Conservation (phyloP, 1,140 invertebrate species). For the Muscidifurax raptorellus region DNA sequence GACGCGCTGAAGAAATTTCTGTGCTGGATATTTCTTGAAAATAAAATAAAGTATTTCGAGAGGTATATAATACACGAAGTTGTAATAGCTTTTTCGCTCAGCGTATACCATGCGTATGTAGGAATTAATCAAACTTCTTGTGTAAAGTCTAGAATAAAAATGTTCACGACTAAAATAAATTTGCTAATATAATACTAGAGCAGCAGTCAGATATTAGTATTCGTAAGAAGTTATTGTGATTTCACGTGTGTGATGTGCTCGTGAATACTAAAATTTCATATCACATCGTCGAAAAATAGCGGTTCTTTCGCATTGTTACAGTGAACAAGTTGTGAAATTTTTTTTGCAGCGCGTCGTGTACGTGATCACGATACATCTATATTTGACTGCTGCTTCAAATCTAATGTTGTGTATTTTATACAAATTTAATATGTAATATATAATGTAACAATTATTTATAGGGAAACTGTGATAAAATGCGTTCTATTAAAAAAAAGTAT, state of each 20-base stretch:
- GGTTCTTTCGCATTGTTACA: too few species aligned
- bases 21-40: background rate
- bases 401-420: background rate
- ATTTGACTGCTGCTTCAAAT: background rate
- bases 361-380: too few species aligned
- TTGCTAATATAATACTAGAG: background rate
- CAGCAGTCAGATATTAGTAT: background rate
- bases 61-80: background rate
- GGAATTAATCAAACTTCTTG: background rate
- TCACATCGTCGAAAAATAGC: background rate
- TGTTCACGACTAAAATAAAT: background rate
- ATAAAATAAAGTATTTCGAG: background rate
- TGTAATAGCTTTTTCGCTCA: background rate
- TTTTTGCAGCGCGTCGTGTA: background rate
- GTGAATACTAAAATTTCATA: background rate
- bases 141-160: background rate
- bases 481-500: slow-evolving; percentile 29
- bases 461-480: background rate
- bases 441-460: slow-evolving; percentile 20
- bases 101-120: background rate
- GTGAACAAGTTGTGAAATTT: background rate
- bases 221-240: background rate
- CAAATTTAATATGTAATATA: background rate
- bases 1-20: background rate
- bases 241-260: background rate